Evolutionary conservation across 2,113 vertebrate genomes (phyloP).

Genomic region (Microcebus murinus): DNA sequence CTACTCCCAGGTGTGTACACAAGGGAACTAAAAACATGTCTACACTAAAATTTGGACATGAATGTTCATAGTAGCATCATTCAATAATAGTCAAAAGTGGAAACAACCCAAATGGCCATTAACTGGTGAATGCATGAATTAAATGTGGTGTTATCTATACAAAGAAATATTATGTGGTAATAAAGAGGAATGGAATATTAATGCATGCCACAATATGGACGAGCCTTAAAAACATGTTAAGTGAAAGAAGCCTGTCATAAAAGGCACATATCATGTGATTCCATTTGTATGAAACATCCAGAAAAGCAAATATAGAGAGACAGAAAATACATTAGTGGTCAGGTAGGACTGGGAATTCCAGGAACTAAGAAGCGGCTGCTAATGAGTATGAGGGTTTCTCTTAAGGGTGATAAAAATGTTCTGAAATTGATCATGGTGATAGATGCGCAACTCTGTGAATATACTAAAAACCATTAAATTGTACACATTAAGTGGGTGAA

Average conservation of each 20-base stretch:
- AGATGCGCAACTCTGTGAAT: background rate
- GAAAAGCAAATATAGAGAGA: background rate
- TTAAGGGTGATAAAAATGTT: background rate
- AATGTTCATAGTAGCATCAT: background rate
- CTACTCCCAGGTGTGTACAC: background rate
- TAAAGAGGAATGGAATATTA: background rate
- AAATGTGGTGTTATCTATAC: background rate
- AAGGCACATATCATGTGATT: background rate
- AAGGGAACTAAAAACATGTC: background rate
- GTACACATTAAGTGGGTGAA: background rate
- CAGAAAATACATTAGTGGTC: background rate
- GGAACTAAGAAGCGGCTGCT: background rate
- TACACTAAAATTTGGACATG: background rate
- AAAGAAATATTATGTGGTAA: background rate
- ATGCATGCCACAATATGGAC: background rate
- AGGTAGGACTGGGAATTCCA: background rate
- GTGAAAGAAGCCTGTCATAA: background rate
- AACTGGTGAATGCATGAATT: background rate
- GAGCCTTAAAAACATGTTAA: background rate
- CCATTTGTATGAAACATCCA: background rate
- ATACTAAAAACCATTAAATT: background rate
- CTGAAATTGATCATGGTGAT: background rate
- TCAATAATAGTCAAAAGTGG: background rate
- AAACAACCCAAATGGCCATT: background rate
- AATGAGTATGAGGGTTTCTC: background rate